A percentile compares a stretch with the other conserved stretches of the same genome.
These are phyloP conservation scores for Eugnorisma glareosa DNA, from an alignment of 2,888 invertebrate genomes.

Conservation along the genomic window DNA sequence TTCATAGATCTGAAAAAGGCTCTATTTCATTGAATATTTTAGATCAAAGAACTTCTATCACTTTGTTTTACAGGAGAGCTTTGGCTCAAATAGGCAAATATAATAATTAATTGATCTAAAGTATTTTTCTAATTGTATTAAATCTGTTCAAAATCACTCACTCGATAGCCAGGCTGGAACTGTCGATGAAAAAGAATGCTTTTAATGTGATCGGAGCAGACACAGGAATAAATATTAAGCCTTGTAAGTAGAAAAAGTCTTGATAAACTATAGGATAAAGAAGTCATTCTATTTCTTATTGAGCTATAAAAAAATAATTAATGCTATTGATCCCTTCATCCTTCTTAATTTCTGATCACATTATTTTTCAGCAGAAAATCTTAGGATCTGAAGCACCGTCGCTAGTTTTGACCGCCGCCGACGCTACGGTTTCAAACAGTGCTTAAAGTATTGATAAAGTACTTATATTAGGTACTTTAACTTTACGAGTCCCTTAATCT, in stretches of 20 bases:
- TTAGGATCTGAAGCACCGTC: background rate
- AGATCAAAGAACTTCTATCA: background rate
- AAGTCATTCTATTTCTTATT: background rate
- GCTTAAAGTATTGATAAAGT: too few species aligned
- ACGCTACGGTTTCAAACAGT: background rate
- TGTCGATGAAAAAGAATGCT: constrained; percentile 48
- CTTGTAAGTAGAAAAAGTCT: background rate
- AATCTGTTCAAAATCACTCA: constrained; percentile 52
- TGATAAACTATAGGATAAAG: background rate
- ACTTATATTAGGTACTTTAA: too few species aligned
- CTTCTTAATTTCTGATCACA: background rate
- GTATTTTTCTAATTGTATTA: constrained; percentile 4
- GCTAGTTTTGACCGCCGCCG: background rate
- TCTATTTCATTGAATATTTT: background rate
- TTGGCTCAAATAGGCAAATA: background rate
- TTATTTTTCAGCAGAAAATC: background rate
- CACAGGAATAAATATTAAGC: background rate
- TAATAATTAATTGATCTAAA: background rate
- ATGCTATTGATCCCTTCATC: background rate
- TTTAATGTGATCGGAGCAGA: constrained; percentile 34
- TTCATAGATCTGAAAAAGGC: background rate
- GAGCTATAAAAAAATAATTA: background rate
- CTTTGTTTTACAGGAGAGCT: background rate
- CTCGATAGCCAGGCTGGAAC: constrained; percentile 59
- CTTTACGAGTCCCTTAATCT: background rate